phyloP scores from a whole-genome alignment of 2,888 invertebrate genomes.

The Leptinotarsa peninsularis region DNA sequence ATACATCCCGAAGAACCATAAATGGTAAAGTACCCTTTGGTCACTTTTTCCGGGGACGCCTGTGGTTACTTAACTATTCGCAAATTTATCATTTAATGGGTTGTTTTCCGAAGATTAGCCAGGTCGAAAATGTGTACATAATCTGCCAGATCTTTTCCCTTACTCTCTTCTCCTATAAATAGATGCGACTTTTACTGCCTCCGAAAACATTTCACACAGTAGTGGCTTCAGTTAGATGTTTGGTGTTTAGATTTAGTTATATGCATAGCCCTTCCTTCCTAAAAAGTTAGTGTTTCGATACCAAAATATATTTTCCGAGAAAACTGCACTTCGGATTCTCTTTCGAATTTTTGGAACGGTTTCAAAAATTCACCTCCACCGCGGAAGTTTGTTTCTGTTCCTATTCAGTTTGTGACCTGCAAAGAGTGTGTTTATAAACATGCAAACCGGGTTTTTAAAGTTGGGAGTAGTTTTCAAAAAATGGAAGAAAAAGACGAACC shows the following conservation, averaged over 20 bases:
- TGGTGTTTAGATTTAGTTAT: conserved; percentile 52
- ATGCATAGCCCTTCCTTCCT: conserved; percentile 14
- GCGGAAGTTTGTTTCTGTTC: conserved; percentile 8
- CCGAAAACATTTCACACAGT: conserved; percentile 52
- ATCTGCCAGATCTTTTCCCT: conserved; percentile 32
- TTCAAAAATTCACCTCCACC: conserved; percentile 12
- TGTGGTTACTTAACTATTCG: background rate
- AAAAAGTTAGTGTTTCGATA: conserved; percentile 13
- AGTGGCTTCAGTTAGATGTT: conserved; percentile 60
- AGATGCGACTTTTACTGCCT: conserved; percentile 41
- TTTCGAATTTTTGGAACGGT: conserved; percentile 16
- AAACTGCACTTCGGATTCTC: background rate
- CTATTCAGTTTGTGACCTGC: conserved; percentile 12
- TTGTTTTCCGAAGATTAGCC: conserved; percentile 7
- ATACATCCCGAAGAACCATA: background rate
- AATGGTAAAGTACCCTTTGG: background rate
- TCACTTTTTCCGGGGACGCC: background rate
- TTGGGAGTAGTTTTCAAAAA: conserved; percentile 33
- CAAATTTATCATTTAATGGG: background rate
- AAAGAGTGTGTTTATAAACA: conserved; percentile 19
- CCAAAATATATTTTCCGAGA: conserved; percentile 2
- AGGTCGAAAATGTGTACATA: conserved; percentile 23
- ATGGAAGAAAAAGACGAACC: conserved; percentile 32
- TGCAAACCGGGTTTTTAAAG: conserved; percentile 25
- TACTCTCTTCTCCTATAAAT: conserved; percentile 40